These are phyloP conservation scores for Hylia prasina DNA, from an alignment of 2,113 vertebrate genomes.

Conservation along the genomic window DNA sequence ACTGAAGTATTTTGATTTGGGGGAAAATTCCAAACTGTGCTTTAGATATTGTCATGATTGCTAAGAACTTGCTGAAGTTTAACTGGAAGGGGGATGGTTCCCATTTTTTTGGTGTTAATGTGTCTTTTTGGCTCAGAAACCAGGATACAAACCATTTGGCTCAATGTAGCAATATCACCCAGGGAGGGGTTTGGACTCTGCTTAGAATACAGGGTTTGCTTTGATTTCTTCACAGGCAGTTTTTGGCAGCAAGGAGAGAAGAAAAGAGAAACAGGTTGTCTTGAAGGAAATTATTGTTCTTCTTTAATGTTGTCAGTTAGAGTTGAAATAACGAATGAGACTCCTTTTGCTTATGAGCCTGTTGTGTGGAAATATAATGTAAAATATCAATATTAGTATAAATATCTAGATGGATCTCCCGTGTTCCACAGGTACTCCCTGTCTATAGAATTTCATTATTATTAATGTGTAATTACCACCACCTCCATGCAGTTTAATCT, in stretches of 20 bases:
- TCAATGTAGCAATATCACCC: background rate
- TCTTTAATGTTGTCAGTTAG: background rate
- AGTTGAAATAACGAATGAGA: background rate
- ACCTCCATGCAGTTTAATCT: background rate
- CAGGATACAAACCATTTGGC: background rate
- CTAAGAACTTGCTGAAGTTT: background rate
- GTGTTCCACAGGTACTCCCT: background rate
- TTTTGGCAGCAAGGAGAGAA: background rate
- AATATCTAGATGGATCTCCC: background rate
- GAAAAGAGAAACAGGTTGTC: background rate
- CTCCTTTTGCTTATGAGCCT: background rate
- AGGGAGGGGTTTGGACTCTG: accelerated
- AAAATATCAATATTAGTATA: background rate
- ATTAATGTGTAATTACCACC: background rate
- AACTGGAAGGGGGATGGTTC: background rate
- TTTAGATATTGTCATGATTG: background rate
- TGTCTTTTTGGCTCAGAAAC: background rate
- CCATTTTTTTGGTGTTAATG: accelerated
- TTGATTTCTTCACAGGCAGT: background rate
- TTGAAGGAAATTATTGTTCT: background rate
- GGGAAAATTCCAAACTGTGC: background rate
- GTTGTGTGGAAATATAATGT: background rate
- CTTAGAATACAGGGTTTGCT: background rate
- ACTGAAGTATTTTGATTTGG: background rate
- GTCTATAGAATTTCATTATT: background rate